These are phyloP conservation scores for Macropodus opercularis DNA, from an alignment of 2,797 vertebrate genomes.

Conservation along the genomic window DNA sequence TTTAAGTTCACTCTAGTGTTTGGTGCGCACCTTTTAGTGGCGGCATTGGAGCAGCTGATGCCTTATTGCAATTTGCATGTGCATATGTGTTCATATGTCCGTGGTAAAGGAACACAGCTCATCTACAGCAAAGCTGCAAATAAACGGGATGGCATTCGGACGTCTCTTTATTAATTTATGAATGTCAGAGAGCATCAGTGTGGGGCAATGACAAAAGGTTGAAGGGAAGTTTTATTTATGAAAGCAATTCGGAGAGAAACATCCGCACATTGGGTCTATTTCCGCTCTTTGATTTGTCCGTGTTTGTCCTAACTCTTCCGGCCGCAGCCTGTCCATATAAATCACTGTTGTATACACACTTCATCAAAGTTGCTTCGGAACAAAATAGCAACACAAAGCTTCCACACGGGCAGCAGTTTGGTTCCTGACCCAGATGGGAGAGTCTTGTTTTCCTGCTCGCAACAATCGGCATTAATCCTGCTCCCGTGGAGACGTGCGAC, in stretches of 20 bases:
- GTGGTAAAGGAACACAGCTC: slow-evolving; percentile 9
- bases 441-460: slow-evolving; percentile 38
- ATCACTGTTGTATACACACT: slow-evolving; percentile 44
- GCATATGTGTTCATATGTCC: slow-evolving; percentile 4
- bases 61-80: slow-evolving; percentile 6
- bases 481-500: slow-evolving; percentile 13
- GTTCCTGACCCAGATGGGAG: slow-evolving; percentile 41
- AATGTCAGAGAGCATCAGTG: slow-evolving; percentile 45
- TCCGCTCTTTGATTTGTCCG: slow-evolving; percentile 47
- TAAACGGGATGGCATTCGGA: slow-evolving; percentile 42
- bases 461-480: slow-evolving; percentile 44
- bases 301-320: slow-evolving; percentile 35
- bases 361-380: slow-evolving; percentile 45
- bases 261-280: slow-evolving; percentile 11
- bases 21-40: slow-evolving; percentile 25
- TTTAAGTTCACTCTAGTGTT: slow-evolving; percentile 24
- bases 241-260: slow-evolving; percentile 42
- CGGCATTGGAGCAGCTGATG: slow-evolving; percentile 40
- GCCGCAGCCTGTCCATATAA: slow-evolving; percentile 40
- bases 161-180: slow-evolving; percentile 57
- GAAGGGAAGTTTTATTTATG: slow-evolving; percentile 37
- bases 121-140: slow-evolving; percentile 34
- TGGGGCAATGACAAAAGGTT: slow-evolving; percentile 42
- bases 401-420: slow-evolving; percentile 29
- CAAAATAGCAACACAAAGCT: slow-evolving; percentile 31